A percentile compares a stretch with the other conserved stretches of the same genome.
Evolutionary conservation across 2,113 vertebrate species (phyloP).

Genomic region (Centrocercus urophasianus): DNA sequence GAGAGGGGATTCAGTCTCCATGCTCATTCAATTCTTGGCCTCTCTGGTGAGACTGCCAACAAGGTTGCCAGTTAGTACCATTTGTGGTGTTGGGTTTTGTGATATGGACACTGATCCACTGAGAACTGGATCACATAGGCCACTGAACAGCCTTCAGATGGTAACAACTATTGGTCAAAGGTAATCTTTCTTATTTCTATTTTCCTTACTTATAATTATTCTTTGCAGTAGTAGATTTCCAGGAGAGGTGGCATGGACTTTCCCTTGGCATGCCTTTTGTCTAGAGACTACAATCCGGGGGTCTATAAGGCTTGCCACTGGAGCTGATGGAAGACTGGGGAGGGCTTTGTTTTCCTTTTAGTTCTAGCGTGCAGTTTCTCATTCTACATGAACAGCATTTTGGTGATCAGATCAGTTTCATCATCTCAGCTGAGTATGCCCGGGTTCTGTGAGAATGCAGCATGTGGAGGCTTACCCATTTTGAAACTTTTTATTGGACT

Average conservation of each 20-base stretch:
- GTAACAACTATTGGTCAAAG: constrained; percentile 74
- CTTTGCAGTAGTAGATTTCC: constrained; percentile 27
- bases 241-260: not conserved
- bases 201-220: constrained; percentile 57
- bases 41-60: constrained; percentile 75
- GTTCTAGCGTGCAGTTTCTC: constrained; percentile 25
- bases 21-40: constrained; percentile 76
- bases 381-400: not conserved
- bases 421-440: not conserved
- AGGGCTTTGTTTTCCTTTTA: constrained; percentile 40
- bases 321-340: not conserved
- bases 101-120: constrained; percentile 74
- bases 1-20: constrained; percentile 77
- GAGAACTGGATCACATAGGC: constrained; percentile 76
- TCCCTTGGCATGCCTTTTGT: not conserved
- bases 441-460: not conserved
- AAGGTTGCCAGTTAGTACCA: constrained; percentile 74
- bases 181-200: constrained; percentile 77
- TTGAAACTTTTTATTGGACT: not conserved
- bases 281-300: not conserved
- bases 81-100: constrained; percentile 76
- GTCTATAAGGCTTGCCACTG: not conserved
- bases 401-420: not conserved
- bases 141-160: constrained; percentile 73
- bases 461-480: not conserved